phyloP scores from a whole-genome alignment of 2,888 invertebrate genomes.

The Gryllus longicercus region DNA sequence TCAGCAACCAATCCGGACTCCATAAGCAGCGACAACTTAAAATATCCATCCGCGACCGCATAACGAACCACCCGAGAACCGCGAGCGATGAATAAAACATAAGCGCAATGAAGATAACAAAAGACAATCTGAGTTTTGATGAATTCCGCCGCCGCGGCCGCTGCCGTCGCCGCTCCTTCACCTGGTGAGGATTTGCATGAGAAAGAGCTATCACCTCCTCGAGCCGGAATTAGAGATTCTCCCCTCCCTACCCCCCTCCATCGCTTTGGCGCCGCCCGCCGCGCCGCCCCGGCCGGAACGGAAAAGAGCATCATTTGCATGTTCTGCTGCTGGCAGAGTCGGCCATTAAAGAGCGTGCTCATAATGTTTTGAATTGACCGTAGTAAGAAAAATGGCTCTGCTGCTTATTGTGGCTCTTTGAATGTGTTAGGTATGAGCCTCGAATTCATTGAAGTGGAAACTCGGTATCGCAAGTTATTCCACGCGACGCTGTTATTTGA shows the following conservation, averaged over 20 bases:
- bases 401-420: too few relatives aligned
- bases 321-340: background rate
- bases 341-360: background rate
- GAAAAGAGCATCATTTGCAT: background rate
- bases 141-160: background rate
- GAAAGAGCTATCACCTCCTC: slow-evolving; percentile 2
- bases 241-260: background rate
- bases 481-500: too few relatives aligned
- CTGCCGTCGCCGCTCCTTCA: background rate
- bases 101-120: background rate
- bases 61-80: background rate
- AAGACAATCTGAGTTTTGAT: slow-evolving; percentile 17
- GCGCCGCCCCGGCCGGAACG: background rate
- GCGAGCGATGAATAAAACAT: background rate
- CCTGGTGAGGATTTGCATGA: background rate
- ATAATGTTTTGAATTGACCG: background rate
- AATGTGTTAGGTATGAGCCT: too few relatives aligned
- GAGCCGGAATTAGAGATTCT: background rate
- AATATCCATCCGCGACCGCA: background rate
- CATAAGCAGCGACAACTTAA: slow-evolving; percentile 11
- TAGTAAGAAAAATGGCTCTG: background rate
- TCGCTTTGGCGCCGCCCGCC: background rate
- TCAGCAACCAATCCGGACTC: background rate
- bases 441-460: too few relatives aligned
- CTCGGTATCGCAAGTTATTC: too few relatives aligned